Base-by-base conservation (phyloP, 2,888 invertebrate genomes). In the Hyalella azteca region DNA sequence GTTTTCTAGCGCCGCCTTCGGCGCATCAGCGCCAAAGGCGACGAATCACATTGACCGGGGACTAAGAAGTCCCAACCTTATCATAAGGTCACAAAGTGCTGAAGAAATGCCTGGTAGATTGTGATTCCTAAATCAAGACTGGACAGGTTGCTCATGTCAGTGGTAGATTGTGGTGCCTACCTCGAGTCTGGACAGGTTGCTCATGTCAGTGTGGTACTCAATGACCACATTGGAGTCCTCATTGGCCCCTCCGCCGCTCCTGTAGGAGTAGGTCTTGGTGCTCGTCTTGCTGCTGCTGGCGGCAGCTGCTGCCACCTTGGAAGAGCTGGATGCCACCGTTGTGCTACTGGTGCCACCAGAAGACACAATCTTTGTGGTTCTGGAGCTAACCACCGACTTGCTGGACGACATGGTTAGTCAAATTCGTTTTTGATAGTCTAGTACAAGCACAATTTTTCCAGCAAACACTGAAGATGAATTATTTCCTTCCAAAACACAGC, bases 231-330 rank as follows among this genome's bases (percentile, higher is more conserved):
- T 79, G 77, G 79, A 78, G 45, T 83, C 81, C 36, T 80, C 79
- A n/a, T 78, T 50, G 11, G 73, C 60, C 3, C 75, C 75, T 29
- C 79, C 79, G 48, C 78, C 79, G 45, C 79, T 77, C 19, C 80
- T 78, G 80, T 83, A 83, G 13, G 81, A 78, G 59, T 83, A 83
- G 11, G 83, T 81, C 66, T 83, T 81, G 36, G 49, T 79, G 73
- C 75, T 75, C 49, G 78, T 80, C 45, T 45, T 45, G 40, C 19
- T 26, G 45, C 41, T 45, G 26, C 41, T 41, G 15, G 75, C 40
- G 2, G 45, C 1, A 19, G 36, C 22, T 26, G 45, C 45, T 9
- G 36, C 73, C n/a, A n/a, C 19, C 4, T 41, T 15, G 7, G 32
- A n/a, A 3, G 48, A 15, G 19, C 36, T 36, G 19, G 32, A 9